Evolutionary conservation across 2,888 invertebrate genomes (phyloP).

Genomic region (Cancer borealis): DNA sequence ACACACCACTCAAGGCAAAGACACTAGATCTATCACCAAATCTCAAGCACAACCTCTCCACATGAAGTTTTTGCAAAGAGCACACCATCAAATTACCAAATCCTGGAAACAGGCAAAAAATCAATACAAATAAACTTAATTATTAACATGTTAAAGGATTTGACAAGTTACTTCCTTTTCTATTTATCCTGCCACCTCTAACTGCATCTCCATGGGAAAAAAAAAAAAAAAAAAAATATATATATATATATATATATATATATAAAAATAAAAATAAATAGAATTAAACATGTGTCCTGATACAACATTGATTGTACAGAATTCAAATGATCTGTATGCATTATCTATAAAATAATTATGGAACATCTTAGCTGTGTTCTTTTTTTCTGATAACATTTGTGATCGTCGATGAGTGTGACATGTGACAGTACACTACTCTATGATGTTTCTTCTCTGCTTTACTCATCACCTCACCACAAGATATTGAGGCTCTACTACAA

Average conservation of each 20-base stretch:
- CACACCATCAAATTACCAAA: neutral
- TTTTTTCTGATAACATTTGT: neutral
- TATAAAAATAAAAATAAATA: too few relatives aligned
- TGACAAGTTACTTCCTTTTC: neutral
- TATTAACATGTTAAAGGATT: neutral
- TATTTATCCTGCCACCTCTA: neutral
- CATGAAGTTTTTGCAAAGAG: neutral
- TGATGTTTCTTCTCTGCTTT: neutral
- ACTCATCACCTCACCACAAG: neutral
- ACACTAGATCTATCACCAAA: neutral
- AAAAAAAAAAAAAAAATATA: too few relatives aligned
- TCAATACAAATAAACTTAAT: neutral
- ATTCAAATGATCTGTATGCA: neutral
- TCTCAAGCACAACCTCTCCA: neutral
- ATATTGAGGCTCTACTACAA: neutral
- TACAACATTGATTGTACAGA: neutral
- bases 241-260: too few relatives aligned
- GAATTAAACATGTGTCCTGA: neutral
- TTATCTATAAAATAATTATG: neutral
- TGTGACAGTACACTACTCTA: neutral
- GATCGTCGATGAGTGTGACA: neutral
- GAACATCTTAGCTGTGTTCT: neutral
- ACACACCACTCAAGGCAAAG: neutral
- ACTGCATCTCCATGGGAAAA: neutral
- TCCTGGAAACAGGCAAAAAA: neutral